Evolutionary conservation across 2,113 vertebrate species (phyloP), one percentile per base, ranked within the genome.

Genomic region (Ceuthmochares aereus): DNA sequence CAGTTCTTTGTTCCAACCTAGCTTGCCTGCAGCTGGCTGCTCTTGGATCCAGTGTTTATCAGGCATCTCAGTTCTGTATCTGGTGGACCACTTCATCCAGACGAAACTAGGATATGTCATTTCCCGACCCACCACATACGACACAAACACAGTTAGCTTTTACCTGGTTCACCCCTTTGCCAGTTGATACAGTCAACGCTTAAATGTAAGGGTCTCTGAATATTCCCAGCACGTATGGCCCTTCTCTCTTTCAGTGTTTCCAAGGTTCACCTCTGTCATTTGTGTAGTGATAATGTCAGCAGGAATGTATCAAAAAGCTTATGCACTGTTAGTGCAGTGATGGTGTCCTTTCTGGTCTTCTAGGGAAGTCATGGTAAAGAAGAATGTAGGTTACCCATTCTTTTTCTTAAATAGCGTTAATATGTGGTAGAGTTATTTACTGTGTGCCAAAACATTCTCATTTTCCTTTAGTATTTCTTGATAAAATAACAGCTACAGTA

Each of bases 201-300:
- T 42, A 14, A 73, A 52, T 54, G 18, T 6, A n/a, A 14, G 7
- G 7, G 5, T 59, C 25, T 85, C 40, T 82, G 37, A 56, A 42
- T 77, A 49, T 84, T 69, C 37, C 59, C 20, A 49, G 9, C 19
- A 13, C 0, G 0, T 30, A 5, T 8, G 25, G 23, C 40, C 4
- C 4, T 52, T 69, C 49, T 69, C 32, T 20, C 22, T 80, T 60
- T 86, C 54, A 30, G 27, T 36, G 30, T 18, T 86, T 86, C 59
- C 25, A 42, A 36, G n/a, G 59, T 54, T 92, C 17, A 40, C 17
- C 51, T 69, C 86, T 80, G 16, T 69, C 27, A 14, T 62, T 67
- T 85, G 9, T 56, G 63, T 70, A 14, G 17, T 58, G 12, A 30
- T 79, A 30, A 19, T 67, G 12, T 42, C 23, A 45, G 43, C 5